Conservation (phyloP, 2,797 vertebrate genomes). For the Acridotheres tristis region DNA sequence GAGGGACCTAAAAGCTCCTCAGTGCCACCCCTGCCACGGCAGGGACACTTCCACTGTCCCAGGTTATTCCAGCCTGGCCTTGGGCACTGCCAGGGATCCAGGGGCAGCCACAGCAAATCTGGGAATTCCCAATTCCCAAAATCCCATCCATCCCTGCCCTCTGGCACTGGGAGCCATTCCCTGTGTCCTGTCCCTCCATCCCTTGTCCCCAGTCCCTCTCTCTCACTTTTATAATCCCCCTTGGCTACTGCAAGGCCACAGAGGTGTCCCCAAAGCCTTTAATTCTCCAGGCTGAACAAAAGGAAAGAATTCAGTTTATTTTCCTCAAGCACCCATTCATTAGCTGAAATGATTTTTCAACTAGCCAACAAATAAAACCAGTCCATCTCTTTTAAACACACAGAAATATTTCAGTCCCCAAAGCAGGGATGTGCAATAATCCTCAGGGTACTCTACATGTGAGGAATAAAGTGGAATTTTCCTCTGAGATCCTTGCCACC, state of each 20-base stretch:
- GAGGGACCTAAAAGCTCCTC: fast-evolving
- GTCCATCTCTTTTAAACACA: not conserved
- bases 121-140: not conserved
- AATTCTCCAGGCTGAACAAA: not conserved
- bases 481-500: not conserved
- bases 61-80: not conserved
- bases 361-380: not conserved
- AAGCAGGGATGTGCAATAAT: not conserved
- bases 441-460: not conserved
- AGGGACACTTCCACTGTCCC: not conserved
- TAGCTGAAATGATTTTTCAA: not conserved
- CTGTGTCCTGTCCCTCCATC: not conserved
- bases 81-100: not conserved
- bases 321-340: not conserved
- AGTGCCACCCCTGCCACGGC: fast-evolving
- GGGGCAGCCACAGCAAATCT: not conserved
- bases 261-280: not conserved
- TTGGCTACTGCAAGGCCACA: too few species aligned
- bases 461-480: not conserved
- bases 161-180: not conserved
- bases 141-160: not conserved
- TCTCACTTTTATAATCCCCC: not conserved
- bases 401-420: not conserved
- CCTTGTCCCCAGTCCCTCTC: not conserved
- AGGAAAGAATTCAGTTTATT: not conserved